Evolutionary conservation across 2,113 vertebrate genomes (phyloP), one percentile per base, ranked within the genome.

Genomic region (Arvicanthis niloticus): DNA sequence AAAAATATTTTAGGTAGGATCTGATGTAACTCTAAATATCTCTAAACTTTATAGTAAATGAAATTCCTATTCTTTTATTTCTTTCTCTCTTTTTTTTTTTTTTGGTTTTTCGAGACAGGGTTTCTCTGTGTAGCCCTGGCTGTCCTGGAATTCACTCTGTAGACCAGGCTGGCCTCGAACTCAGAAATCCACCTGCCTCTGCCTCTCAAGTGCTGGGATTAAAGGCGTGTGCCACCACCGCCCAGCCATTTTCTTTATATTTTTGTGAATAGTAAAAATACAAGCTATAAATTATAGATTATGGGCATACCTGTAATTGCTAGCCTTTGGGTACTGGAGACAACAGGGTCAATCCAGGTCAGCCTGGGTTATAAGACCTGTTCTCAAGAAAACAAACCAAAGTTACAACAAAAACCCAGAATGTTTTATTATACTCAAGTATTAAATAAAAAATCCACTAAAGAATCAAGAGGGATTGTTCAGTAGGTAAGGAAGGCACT

Each of bases 371-470:
- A 82, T 82, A 24, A 82, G 80, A 60, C 21, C 53, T 60, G 21
- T 26, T 58, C 53, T 58, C 80, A 82, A 82, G 80, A 60, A 82
- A 26, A 82, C 53, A 82, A 56, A 67, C n/a, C 29, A 86, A 67
- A 86, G 17, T 42, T 19, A 34, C 40, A 67, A 65, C 60, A 67
- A 5, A 48, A 67, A 21, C 16, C 29, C 82, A 86, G 40, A 80
- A 16, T 58, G 21, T 93, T 91, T 89, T n/a, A 62, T 91, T 93
- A 91, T 76, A 89, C 29, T 84, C 37, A 84, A 26, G 56, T 40
- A 82, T 40, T 82, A 60, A 82, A 82, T 58, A 11, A 40, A 58
- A 56, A 48, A 60, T 60, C 37, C 37, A 26, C 22, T 21, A 82
- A n/a, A n/a, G n/a, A n/a, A 40, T 5, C 60, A 42, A 11, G 82